Base-by-base conservation (phyloP, 2,797 vertebrate genomes). In the Craterocephalus amniculus region DNA sequence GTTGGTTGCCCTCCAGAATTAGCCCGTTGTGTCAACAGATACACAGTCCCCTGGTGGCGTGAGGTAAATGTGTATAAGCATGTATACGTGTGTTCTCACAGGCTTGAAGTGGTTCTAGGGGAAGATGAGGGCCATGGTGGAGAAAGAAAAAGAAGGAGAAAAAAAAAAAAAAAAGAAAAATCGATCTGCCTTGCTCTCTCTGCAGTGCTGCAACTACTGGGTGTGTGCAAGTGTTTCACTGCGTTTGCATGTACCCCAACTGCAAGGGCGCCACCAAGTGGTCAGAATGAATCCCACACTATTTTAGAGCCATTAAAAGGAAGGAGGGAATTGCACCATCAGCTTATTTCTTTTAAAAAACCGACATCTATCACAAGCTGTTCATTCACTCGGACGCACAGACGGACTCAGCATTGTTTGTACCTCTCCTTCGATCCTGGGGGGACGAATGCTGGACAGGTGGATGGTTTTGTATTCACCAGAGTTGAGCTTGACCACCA, bases 381-480 rank as follows among this genome's bases (percentile, higher is more conserved):
- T 58, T 72, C 60, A 80, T 79, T 62, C 73, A 73, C 49, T 29
- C 9, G 6, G 22, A 52, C 4, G 43, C 32, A 64, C 4, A 66
- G 3, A 63, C 52, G 72, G 22, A 74, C 13, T 16, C 58, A 34
- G 48, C 34, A 34, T 36, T 45, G 20, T 71, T 68, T 73, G 20
- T 93, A 95, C 94, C 93, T 99, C 97, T 76, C 96, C 96, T 60
- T 99, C 97, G 57, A 96, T 95, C 83, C 97, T 95, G 0, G 98
- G 98, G 16, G 98, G 97, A 3, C 97, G 93, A 76, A 99, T 98
- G 87, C 98, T 99, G 75, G 97, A 98, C 68, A 99, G 92, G 85
- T 99, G 98, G 79, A 99, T 96, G 70, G 97, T 99, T 89, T 98
- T 99, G 88, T 94, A 94, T 83, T 98, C 97, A 16, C 97, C 98